Evolutionary conservation across 2,888 invertebrate genomes (phyloP).

Genomic region (Dynastes maya): DNA sequence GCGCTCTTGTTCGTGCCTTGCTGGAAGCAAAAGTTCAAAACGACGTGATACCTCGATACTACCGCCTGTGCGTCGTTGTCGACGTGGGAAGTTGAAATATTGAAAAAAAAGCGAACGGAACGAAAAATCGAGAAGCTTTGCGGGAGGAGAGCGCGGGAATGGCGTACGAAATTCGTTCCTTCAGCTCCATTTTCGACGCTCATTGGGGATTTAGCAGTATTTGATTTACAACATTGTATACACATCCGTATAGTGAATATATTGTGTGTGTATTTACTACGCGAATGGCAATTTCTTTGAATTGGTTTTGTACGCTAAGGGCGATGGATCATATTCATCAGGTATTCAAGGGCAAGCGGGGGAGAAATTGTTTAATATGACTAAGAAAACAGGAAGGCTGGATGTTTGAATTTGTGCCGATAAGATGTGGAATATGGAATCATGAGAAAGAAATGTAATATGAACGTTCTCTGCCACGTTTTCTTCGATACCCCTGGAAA

Average conservation of each 20-base stretch:
- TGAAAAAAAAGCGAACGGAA: slow-evolving; percentile 2
- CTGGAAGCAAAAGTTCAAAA: background rate
- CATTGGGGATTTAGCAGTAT: slow-evolving; percentile 28
- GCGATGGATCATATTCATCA: slow-evolving; percentile 18
- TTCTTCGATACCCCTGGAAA: too few species aligned
- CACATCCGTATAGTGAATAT: background rate
- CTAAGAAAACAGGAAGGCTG: background rate
- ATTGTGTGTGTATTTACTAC: too few species aligned
- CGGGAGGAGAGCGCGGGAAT: background rate
- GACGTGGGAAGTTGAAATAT: slow-evolving; percentile 34
- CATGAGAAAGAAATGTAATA: too few species aligned
- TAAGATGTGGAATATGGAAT: too few species aligned
- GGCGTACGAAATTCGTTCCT: background rate
- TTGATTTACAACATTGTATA: slow-evolving; percentile 23
- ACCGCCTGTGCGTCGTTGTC: background rate
- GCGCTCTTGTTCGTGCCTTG: background rate
- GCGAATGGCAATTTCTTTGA: background rate
- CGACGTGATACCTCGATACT: background rate
- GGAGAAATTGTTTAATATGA: background rate
- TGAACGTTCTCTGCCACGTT: too few species aligned
- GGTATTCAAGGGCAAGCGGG: background rate
- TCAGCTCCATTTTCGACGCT: slow-evolving; percentile 1
- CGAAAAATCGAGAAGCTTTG: background rate
- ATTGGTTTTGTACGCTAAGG: slow-evolving; percentile 12
- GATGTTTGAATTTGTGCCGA: too few species aligned